Percentiles rank a stretch among this genome's conserved stretches.
Conservation (phyloP, 2,888 invertebrate species). For the Diaperis boleti region DNA sequence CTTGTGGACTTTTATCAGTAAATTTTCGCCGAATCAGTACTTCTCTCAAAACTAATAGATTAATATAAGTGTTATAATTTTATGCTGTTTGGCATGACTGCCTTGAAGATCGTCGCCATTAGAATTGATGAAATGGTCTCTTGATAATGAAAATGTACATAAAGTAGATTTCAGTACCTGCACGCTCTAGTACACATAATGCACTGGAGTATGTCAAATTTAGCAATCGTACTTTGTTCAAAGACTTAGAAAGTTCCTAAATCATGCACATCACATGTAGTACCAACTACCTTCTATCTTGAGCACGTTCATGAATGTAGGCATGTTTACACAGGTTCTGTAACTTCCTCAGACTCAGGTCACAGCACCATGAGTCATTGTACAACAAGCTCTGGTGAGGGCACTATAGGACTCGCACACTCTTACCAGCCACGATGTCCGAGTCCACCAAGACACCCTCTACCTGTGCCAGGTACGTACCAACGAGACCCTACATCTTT, state of each 20-base stretch:
- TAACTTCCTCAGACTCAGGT: conserved; percentile 92
- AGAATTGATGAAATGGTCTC: background rate
- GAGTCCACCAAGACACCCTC: conserved; percentile 63
- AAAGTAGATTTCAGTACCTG: background rate
- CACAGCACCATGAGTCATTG: conserved; percentile 81
- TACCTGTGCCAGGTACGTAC: conserved; percentile 63
- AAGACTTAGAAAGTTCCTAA: background rate
- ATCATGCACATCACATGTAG: conserved; percentile 16
- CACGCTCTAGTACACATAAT: background rate
- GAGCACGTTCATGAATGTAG: conserved; percentile 53
- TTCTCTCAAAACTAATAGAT: too few species aligned
- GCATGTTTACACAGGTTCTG: conserved; percentile 75
- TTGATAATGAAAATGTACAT: background rate
- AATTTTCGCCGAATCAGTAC: too few species aligned
- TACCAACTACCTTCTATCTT: conserved; percentile 40
- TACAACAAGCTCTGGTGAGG: conserved; percentile 69
- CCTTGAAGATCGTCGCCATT: background rate
- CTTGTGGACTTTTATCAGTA: too few species aligned
- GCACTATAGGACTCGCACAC: conserved; percentile 54
- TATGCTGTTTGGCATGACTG: background rate
- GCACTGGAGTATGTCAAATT: conserved; percentile 6
- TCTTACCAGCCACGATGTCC: conserved; percentile 62
- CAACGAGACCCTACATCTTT: background rate
- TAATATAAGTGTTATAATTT: background rate
- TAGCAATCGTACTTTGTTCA: background rate